Percentiles rank a stretch among this genome's conserved stretches.
phyloP scores from a whole-genome alignment of 2,797 vertebrate species.

The Pterois miles region DNA sequence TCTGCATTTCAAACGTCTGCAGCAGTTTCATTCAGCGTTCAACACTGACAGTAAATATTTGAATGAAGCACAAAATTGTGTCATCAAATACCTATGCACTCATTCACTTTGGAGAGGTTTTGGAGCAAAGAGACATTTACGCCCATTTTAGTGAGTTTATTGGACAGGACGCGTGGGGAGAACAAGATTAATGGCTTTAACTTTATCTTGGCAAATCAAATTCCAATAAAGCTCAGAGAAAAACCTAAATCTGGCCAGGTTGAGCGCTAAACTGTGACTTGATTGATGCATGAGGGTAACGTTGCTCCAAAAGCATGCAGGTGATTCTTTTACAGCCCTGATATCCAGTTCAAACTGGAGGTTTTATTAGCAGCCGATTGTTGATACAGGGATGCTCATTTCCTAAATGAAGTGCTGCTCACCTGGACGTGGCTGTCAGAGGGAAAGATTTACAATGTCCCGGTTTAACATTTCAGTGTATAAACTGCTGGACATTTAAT shows the following conservation, averaged over 20 bases:
- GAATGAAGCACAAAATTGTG: conserved; percentile 62
- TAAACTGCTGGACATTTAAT: conserved; percentile 65
- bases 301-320: conserved; percentile 77
- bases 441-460: conserved; percentile 70
- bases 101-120: conserved; percentile 53
- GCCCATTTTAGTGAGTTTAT: conserved; percentile 72
- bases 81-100: conserved; percentile 67
- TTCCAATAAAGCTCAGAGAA: conserved; percentile 81
- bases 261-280: conserved; percentile 65
- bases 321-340: conserved; percentile 79
- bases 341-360: conserved; percentile 70
- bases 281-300: conserved; percentile 70
- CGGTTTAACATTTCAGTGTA: conserved; percentile 61
- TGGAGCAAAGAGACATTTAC: conserved; percentile 55
- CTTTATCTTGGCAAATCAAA: conserved; percentile 84
- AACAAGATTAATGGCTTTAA: conserved; percentile 74
- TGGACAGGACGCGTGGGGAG: conserved; percentile 66
- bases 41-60: conserved; percentile 64
- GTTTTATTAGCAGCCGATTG: conserved; percentile 74
- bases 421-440: conserved; percentile 66
- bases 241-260: conserved; percentile 69
- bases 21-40: conserved; percentile 57
- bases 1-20: conserved; percentile 64
- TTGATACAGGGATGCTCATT: conserved; percentile 75
- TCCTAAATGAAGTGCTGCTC: conserved; percentile 74